These are phyloP conservation scores for Nymphalis polychloros DNA, from an alignment of 2,888 invertebrate species.

Conservation along the genomic window DNA sequence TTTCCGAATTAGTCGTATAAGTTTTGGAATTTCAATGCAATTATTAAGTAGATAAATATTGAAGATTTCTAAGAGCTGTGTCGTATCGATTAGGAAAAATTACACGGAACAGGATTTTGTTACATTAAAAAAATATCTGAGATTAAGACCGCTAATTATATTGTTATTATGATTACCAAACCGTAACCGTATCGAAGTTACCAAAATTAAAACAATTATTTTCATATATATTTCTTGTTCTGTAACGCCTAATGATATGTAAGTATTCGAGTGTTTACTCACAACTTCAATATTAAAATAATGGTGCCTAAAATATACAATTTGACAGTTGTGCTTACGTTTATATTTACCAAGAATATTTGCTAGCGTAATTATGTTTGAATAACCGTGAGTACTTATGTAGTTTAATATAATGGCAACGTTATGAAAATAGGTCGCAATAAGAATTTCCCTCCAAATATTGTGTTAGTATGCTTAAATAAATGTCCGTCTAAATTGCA, in stretches of 20 bases:
- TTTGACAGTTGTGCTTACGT: slow-evolving; percentile 4
- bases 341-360: slow-evolving; percentile 12
- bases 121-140: too few species aligned
- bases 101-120: too few species aligned
- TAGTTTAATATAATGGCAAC: slow-evolving; percentile 5
- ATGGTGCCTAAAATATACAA: slow-evolving; percentile 9
- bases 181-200: too few species aligned
- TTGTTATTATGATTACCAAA: too few species aligned
- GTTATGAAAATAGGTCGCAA: slow-evolving; percentile 7
- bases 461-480: neutral
- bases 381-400: slow-evolving; percentile 4
- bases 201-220: too few species aligned
- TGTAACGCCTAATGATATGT: slow-evolving; percentile 9
- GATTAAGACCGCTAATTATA: too few species aligned
- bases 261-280: slow-evolving; percentile 8
- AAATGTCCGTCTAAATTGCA: neutral
- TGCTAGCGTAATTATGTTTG: slow-evolving; percentile 16
- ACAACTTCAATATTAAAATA: neutral
- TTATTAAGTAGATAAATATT: too few species aligned
- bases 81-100: too few species aligned
- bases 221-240: too few species aligned
- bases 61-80: too few species aligned
- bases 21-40: too few species aligned
- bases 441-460: neutral
- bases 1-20: too few species aligned